Conservation (phyloP, 2,888 invertebrate genomes). For the Ophion slaviceki region DNA sequence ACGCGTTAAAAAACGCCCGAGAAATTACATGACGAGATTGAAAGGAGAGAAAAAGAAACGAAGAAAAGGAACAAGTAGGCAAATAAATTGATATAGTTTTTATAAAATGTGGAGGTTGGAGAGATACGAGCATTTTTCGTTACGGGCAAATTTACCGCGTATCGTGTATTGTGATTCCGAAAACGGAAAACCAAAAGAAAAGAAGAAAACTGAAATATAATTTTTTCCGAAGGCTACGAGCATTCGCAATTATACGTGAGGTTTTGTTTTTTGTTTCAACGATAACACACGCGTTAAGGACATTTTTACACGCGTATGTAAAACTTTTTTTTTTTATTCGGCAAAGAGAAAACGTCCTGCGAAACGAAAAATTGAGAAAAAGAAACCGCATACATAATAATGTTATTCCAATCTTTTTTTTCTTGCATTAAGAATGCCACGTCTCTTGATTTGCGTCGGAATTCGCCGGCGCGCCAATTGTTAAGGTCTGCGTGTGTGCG, state of each 20-base stretch:
- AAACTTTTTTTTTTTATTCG: slow-evolving; percentile 29
- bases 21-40: slow-evolving; percentile 21
- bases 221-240: slow-evolving; percentile 47
- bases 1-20: slow-evolving; percentile 50
- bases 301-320: slow-evolving; percentile 41
- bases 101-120: slow-evolving; percentile 1
- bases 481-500: slow-evolving; percentile 48
- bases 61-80: slow-evolving; percentile 11
- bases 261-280: slow-evolving; percentile 18
- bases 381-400: slow-evolving; percentile 17
- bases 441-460: slow-evolving; percentile 46
- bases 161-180: slow-evolving; percentile 41
- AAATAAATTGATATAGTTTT: slow-evolving; percentile 26
- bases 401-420: slow-evolving; percentile 48
- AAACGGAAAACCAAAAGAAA: slow-evolving; percentile 36
- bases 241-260: slow-evolving; percentile 36
- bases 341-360: slow-evolving; percentile 11
- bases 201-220: background rate
- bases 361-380: slow-evolving; percentile 6
- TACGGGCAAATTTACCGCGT: slow-evolving; percentile 8
- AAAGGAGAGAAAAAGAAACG: background rate
- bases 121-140: slow-evolving; percentile 10
- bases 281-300: background rate
- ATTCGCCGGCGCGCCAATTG: slow-evolving; percentile 39
- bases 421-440: slow-evolving; percentile 56